Evolutionary conservation across 2,888 invertebrate genomes (phyloP), one percentile per base, ranked within the genome.

Genomic region (Apamea crenata): DNA sequence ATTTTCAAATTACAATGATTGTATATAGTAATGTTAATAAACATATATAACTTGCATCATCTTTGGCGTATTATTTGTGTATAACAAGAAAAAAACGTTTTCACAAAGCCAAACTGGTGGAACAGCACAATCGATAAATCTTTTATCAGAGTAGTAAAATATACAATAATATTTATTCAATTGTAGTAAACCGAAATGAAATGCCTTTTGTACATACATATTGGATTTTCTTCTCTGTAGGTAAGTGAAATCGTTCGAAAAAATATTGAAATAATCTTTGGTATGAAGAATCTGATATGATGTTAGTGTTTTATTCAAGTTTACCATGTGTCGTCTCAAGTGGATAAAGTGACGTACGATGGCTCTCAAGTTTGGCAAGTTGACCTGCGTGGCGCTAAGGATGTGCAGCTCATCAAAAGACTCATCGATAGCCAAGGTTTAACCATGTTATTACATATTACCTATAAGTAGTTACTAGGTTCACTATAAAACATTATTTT

Each of bases 11-110:
- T 94, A 95, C 94, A 95, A 96, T 96, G 92, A 96, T 95, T 96
- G 96, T 96, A 96, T 96, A 96, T 96, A 96, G 94, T 94, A 94
- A 91, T 96, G 96, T 96, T 96, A 97, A 96, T 96, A 97, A 97
- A 97, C 95, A 94, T 95, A 93, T 94, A 96, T 95, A 95, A 95
- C 94, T 92, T 93, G 94, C 95, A 95, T 93, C 92, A 83, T 82
- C 79, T 79, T 80, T 81, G 74, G 82, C 77, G 81, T 90, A 86
- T 90, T 87, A 86, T 89, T 88, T 90, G 67, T 77, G 81, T 82
- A 59, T 70, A 73, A 76, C 70, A 25, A 53, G 69, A 77, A 73
- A 66, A 78, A 83, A 78, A 85, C 75, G 74, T 82, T 76, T 82
- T 77, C 47, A 83, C 78, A 47, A 80, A 77, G 66, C 66, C 76